Conservation (phyloP, 2,888 invertebrate species). For the Villa cingulata region DNA sequence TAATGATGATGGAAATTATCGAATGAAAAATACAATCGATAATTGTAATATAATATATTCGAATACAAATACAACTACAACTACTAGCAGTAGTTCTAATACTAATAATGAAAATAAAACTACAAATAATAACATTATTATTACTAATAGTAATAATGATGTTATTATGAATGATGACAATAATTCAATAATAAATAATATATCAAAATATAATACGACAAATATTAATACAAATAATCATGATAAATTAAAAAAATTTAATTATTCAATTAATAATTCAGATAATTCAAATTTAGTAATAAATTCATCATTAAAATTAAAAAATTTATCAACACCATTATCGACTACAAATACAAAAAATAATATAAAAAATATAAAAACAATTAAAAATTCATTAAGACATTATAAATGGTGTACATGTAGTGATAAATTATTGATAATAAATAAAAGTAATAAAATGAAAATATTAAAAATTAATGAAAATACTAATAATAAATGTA, state of each 20-base stretch:
- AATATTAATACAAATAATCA: not conserved
- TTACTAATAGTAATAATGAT: constrained; percentile 10
- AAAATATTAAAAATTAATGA: no score
- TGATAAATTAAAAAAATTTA: not conserved
- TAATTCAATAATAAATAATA: no score
- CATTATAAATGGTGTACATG: not conserved
- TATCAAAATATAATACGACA: not conserved
- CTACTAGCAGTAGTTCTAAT: no score
- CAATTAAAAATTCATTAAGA: not conserved
- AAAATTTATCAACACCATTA: not conserved
- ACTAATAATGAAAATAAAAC: no score
- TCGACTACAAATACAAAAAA: not conserved
- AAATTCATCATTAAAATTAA: no score
- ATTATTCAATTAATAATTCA: constrained; percentile 1
- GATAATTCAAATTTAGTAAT: not conserved
- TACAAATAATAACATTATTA: no score
- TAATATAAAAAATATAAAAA: not conserved
- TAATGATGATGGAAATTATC: no score
- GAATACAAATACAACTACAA: no score
- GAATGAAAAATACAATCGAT: no score
- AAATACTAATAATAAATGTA: no score
- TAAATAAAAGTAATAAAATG: not conserved
- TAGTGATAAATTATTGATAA: not conserved
- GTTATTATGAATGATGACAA: constrained; percentile 2
- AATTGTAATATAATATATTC: no score